Conservation (phyloP, 2,797 vertebrate species). For the Amphiprion clarkii region DNA sequence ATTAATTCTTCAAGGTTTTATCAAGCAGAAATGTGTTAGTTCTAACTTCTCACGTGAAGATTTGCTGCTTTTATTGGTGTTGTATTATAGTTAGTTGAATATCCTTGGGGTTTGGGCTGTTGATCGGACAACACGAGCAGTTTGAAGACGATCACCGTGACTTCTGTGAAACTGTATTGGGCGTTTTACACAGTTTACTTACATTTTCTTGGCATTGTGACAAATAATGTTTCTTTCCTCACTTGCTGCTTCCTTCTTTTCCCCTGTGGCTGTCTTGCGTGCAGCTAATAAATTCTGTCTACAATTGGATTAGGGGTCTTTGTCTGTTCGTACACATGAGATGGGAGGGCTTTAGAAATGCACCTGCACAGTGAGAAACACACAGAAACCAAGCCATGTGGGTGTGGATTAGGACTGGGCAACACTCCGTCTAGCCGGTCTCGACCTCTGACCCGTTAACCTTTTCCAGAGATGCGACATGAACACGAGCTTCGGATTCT, state of each 20-base stretch:
- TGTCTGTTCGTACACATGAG: constrained; percentile 38
- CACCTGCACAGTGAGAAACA: neutral
- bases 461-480: constrained; percentile 53
- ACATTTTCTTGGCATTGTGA: too few relatives aligned
- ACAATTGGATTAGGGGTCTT: constrained; percentile 69
- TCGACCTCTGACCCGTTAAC: constrained; percentile 60
- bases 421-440: constrained; percentile 9
- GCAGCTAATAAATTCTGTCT: constrained; percentile 51
- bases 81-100: too few relatives aligned
- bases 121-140: too few relatives aligned
- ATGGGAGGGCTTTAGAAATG: constrained; percentile 33
- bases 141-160: too few relatives aligned
- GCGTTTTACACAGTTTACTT: too few relatives aligned
- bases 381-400: neutral
- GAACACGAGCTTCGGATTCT: constrained; percentile 41
- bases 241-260: constrained; percentile 4
- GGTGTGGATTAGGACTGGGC: constrained; percentile 13
- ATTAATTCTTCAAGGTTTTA: too few relatives aligned
- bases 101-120: too few relatives aligned
- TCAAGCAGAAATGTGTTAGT: too few relatives aligned
- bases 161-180: too few relatives aligned
- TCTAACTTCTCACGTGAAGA: too few relatives aligned
- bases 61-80: too few relatives aligned
- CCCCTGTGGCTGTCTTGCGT: constrained; percentile 21
- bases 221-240: neutral